Evolutionary conservation across 92 coral and sea anemone genomes (phyloP).

Genomic region (Chrysogorgia sp.): DNA sequence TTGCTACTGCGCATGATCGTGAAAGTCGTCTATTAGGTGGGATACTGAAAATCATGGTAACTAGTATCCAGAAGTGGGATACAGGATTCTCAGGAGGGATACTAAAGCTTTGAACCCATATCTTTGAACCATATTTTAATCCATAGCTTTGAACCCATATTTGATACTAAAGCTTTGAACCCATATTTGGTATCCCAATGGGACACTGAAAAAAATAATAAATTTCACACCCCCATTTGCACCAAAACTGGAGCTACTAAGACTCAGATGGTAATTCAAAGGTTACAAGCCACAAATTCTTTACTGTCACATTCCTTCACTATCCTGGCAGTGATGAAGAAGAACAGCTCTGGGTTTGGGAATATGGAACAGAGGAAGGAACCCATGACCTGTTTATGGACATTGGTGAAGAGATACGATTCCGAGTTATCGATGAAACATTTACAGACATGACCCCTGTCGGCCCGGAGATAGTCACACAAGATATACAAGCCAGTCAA

Average conservation of each 20-base stretch:
- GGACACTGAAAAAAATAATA: no score
- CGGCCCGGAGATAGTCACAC: constrained; percentile 80
- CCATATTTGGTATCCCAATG: no score
- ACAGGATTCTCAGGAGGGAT: no score
- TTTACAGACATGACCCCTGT: constrained; percentile 92
- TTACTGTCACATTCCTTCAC: background rate
- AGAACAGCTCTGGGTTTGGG: constrained; percentile 96
- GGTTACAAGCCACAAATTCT: background rate
- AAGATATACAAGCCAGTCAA: constrained; percentile 62
- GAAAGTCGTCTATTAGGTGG: no score
- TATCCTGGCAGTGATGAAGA: constrained; percentile 76
- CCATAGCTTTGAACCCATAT: no score
- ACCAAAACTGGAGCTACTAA: background rate
- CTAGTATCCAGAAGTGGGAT: no score
- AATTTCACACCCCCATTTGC: no score
- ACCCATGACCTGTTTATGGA: constrained; percentile 96
- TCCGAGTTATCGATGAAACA: constrained; percentile 85
- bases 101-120: no score
- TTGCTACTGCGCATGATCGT: no score
- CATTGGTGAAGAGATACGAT: constrained; percentile 87
- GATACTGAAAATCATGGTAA: no score
- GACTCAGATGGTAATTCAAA: background rate
- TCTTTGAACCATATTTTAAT: no score
- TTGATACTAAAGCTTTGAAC: no score
- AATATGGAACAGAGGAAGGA: constrained; percentile 76